Conservation (phyloP, 2,888 invertebrate species). For the Rhabditoides inermis region DNA sequence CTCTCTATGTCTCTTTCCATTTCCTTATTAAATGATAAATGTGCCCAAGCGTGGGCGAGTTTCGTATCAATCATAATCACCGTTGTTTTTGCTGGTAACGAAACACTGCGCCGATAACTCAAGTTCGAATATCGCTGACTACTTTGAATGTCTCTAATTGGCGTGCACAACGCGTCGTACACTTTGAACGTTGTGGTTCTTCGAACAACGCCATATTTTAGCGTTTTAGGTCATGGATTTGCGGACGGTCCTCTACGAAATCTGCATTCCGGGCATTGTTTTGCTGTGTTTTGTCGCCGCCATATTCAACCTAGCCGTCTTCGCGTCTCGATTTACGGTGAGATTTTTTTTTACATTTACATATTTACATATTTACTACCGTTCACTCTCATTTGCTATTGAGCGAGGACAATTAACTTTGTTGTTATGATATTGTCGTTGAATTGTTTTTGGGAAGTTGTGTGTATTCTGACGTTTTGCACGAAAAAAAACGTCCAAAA, state of each 20-base stretch:
- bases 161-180: no score
- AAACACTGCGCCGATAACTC: no score
- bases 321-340: slow-evolving; percentile 19
- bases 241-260: slow-evolving; percentile 33
- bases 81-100: no score
- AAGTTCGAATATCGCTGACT: no score
- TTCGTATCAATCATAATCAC: no score
- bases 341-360: slow-evolving; percentile 9
- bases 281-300: slow-evolving; percentile 27
- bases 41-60: no score
- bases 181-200: no score
- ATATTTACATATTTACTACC: background rate
- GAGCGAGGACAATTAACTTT: background rate
- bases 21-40: no score
- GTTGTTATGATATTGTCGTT: background rate
- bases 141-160: no score
- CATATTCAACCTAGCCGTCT: slow-evolving; percentile 28
- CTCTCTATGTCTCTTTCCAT: no score
- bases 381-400: background rate
- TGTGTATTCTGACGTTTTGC: background rate
- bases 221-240: no score
- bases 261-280: slow-evolving; percentile 27
- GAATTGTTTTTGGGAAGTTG: background rate
- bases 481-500: background rate
- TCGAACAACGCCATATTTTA: no score